These are phyloP conservation scores for Mus pahari DNA, from an alignment of 2,113 vertebrate genomes.

Conservation along the genomic window DNA sequence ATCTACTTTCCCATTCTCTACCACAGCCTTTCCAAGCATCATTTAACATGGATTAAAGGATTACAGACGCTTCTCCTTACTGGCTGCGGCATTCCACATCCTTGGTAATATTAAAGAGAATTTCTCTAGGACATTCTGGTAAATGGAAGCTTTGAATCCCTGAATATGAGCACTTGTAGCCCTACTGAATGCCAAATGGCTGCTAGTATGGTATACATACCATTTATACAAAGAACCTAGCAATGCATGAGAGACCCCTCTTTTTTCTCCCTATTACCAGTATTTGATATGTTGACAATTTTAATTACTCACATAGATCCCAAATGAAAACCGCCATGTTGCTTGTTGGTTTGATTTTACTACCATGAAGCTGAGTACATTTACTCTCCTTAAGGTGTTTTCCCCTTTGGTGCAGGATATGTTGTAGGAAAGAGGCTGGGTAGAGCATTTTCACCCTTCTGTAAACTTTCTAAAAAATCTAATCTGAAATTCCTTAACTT, in stretches of 20 bases:
- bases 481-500: neutral
- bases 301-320: neutral
- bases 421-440: too few species aligned
- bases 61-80: neutral
- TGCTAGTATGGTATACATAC: too few species aligned
- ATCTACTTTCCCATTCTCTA: too few species aligned
- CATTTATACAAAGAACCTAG: too few species aligned
- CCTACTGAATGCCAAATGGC: neutral
- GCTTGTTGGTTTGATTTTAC: neutral
- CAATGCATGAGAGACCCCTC: neutral
- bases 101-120: neutral
- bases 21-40: too few species aligned
- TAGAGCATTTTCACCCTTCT: neutral
- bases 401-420: too few species aligned
- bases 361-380: neutral
- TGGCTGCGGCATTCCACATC: neutral
- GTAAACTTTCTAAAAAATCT: neutral
- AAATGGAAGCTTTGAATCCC: neutral
- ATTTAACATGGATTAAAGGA: neutral
- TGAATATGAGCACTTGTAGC: too few species aligned
- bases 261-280: neutral
- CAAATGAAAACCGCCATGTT: neutral
- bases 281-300: neutral
- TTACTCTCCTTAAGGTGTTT: neutral
- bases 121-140: neutral